Base-by-base conservation (phyloP, 2,797 vertebrate species). In the Hemitrygon akajei region DNA sequence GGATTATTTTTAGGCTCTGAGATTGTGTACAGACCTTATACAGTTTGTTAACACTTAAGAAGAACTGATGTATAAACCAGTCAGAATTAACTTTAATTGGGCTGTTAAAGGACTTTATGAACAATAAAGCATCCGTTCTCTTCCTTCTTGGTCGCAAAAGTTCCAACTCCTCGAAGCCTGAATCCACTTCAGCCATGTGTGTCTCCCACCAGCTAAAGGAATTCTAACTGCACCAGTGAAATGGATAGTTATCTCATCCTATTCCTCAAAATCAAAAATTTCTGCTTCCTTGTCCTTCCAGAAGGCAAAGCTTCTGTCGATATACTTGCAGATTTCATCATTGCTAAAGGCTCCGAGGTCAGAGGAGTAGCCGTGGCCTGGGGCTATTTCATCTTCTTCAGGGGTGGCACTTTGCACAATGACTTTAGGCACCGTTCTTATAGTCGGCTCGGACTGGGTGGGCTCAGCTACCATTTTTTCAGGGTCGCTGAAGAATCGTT, bases 221-320 rank as follows among this genome's bases (percentile, higher is more conserved):
- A 93, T 40, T 81, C 93, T 30, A 82, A 34, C 2, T 47, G 30
- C 93, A 94, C 94, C 94, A 94, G 60, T 86, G 69, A 87, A 94
- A 94, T 69, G 56, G 94, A 94, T 94, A 22, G 30, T 69, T 7
- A 66, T 20, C n/a, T 18, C 40, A 37, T 87, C 37, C 69, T 95
- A 97, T 94, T 97, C 97, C 93, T 98, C 97, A 94, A 97, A 96
- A 95, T 97, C 96, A 97, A 99, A 99, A 95, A 99, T 98, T 96
- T 99, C 99, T 0, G 98, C 98, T 94, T 99, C 98, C 66, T 98
- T 99, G 95, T 99, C 98, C 96, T 99, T 99, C 99, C 99, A 99
- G 96, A 99, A 99, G 94, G 98, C 97, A 84, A 99, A 99, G 95
- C 99, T 99, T 2, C 98, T 97, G 94, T 98, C 97, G 11, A 99